Conservation (phyloP, 2,888 invertebrate genomes). For the Volucella inflata region DNA sequence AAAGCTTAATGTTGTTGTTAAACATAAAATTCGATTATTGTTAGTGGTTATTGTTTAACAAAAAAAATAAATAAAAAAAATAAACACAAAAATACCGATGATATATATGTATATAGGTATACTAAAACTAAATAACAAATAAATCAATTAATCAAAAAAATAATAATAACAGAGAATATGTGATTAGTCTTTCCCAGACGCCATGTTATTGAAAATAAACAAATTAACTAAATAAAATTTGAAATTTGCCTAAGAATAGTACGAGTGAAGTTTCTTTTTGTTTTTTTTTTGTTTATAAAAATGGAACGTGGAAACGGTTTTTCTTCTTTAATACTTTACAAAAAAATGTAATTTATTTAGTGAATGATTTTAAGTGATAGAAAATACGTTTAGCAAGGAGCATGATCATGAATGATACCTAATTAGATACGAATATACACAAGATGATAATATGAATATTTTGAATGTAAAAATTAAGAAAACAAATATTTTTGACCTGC, state of each 20-base stretch:
- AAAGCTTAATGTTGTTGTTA: constrained; percentile 42
- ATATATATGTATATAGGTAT: constrained; percentile 31
- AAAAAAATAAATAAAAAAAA: constrained; percentile 7
- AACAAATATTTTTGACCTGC: no score
- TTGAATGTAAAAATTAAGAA: not conserved
- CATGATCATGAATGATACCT: not conserved
- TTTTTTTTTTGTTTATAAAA: constrained; percentile 69
- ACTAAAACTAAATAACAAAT: constrained; percentile 68
- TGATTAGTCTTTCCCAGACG: constrained; percentile 84
- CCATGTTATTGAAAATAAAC: constrained; percentile 79
- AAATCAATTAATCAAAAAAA: constrained; percentile 39
- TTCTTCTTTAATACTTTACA: constrained; percentile 18
- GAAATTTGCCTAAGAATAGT: constrained; percentile 61
- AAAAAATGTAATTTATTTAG: not conserved
- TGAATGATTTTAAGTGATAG: not conserved
- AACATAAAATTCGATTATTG: constrained; percentile 46
- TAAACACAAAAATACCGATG: constrained; percentile 29
- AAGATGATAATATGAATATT: not conserved
- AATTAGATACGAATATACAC: constrained; percentile 28
- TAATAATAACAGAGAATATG: constrained; percentile 79
- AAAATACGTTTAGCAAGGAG: constrained; percentile 19
- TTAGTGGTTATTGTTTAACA: constrained; percentile 60
- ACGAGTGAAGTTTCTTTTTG: constrained; percentile 51
- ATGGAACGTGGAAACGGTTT: constrained; percentile 53
- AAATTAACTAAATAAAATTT: constrained; percentile 76